Percentiles rank a stretch among this genome's conserved stretches.
Conservation (phyloP, 2,113 vertebrate genomes). For the Alces alces region DNA sequence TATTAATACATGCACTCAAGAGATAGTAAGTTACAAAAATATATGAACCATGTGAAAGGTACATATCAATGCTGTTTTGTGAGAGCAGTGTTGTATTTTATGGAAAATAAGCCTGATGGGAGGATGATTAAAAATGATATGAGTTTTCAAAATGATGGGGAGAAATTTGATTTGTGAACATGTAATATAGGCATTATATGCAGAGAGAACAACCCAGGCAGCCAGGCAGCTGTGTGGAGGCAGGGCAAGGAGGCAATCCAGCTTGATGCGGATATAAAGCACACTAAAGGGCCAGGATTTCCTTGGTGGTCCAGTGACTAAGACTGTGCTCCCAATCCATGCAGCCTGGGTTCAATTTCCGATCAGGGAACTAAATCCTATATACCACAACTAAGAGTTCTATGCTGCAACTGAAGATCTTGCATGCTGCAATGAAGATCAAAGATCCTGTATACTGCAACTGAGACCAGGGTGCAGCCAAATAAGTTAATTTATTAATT, state of each 20-base stretch:
- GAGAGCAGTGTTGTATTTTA: not conserved
- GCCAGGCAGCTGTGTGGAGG: not conserved
- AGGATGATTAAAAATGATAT: not conserved
- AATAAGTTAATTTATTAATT: not conserved
- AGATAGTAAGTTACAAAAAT: not conserved
- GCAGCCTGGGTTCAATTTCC: not conserved
- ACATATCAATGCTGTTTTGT: no score
- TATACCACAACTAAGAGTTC: not conserved
- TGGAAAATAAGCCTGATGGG: not conserved
- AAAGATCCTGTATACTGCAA: not conserved
- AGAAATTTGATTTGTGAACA: not conserved
- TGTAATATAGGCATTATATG: not conserved
- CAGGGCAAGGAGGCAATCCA: not conserved
- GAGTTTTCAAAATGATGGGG: not conserved
- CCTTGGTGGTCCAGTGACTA: not conserved
- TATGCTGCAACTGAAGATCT: not conserved
- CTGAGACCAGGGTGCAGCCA: not conserved
- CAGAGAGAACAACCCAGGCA: not conserved
- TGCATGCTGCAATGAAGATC: not conserved
- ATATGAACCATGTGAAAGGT: not conserved
- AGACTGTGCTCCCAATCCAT: not conserved
- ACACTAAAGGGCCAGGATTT: not conserved
- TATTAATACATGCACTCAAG: not conserved
- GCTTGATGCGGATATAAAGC: fast-evolving
- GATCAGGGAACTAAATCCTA: not conserved